phyloP scores from a whole-genome alignment of 1,140 invertebrate genomes.

The Cotesia vestalis region DNA sequence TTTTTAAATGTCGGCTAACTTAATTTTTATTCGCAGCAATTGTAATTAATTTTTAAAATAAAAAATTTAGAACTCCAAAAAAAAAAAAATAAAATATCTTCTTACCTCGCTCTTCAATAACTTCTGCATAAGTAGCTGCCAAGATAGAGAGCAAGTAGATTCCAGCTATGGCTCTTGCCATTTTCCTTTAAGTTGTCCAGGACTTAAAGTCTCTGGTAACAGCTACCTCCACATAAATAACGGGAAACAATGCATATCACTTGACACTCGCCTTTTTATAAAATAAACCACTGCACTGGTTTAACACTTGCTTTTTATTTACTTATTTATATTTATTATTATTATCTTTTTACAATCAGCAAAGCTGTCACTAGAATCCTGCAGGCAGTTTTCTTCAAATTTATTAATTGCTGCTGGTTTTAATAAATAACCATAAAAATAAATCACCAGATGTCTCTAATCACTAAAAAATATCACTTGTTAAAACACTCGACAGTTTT shows the following conservation, averaged over 20 bases:
- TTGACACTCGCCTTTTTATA: slow-evolving; percentile 7
- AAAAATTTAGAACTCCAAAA: no score
- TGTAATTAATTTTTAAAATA: no score
- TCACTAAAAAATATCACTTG: no score
- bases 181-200: slow-evolving; percentile 44
- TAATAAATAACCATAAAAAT: no score
- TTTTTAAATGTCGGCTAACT: no score
- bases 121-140: slow-evolving; percentile 45
- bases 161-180: slow-evolving; percentile 48
- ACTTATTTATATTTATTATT: not conserved
- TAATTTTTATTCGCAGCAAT: no score
- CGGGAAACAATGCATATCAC: slow-evolving; percentile 50
- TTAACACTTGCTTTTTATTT: slow-evolving; percentile 15
- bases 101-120: slow-evolving; percentile 63
- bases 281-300: slow-evolving; percentile 43
- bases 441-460: no score
- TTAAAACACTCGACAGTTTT: no score
- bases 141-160: slow-evolving; percentile 50
- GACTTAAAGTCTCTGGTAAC: slow-evolving; percentile 42
- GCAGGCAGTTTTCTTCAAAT: no score
- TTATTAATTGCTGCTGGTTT: no score
- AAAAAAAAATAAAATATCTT: not conserved
- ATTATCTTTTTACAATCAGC: not conserved
- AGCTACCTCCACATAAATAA: slow-evolving; percentile 48
- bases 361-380: no score